Conservation (phyloP, 2,113 vertebrate genomes). For the Forbesichthys agassizii region DNA sequence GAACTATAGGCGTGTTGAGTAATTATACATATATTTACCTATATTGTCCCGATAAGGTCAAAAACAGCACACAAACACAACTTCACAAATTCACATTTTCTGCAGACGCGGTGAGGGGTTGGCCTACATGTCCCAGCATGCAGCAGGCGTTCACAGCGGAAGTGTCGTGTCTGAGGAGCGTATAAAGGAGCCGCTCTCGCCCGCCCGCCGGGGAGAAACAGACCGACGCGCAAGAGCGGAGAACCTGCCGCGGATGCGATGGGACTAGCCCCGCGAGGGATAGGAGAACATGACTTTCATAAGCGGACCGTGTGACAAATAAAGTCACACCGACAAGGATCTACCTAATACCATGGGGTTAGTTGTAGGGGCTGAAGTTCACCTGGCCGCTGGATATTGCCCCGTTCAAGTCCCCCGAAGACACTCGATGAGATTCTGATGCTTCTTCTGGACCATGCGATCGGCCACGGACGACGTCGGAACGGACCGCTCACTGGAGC, state of each 20-base stretch:
- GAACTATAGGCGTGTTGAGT: too few relatives aligned
- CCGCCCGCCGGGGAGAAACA: constrained; percentile 53
- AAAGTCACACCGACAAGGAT: not conserved
- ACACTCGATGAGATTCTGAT: too few relatives aligned
- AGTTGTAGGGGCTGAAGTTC: constrained; percentile 73
- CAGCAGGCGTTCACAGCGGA: constrained; percentile 68
- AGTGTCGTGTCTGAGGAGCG: constrained; percentile 77
- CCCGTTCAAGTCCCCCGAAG: too few relatives aligned
- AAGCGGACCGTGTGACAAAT: not conserved
- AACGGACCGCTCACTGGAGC: not conserved
- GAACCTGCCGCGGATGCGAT: constrained; percentile 68
- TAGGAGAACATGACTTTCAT: constrained; percentile 43
- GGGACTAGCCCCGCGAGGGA: constrained; percentile 58
- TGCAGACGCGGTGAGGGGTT: not conserved
- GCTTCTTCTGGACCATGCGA: not conserved
- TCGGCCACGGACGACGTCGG: not conserved
- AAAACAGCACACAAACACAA: not conserved
- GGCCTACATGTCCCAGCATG: constrained; percentile 85
- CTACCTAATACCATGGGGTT: constrained; percentile 34
- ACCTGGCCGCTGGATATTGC: too few relatives aligned
- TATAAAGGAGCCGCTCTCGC: constrained; percentile 76
- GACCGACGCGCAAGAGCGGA: constrained; percentile 61
- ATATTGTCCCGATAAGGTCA: not conserved
- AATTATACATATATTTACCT: too few relatives aligned
- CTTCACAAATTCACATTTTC: too few relatives aligned